A percentile compares a stretch with the other conserved stretches of the same genome.
Conservation (phyloP, 2,797 vertebrate genomes). For the Paguma larvata region DNA sequence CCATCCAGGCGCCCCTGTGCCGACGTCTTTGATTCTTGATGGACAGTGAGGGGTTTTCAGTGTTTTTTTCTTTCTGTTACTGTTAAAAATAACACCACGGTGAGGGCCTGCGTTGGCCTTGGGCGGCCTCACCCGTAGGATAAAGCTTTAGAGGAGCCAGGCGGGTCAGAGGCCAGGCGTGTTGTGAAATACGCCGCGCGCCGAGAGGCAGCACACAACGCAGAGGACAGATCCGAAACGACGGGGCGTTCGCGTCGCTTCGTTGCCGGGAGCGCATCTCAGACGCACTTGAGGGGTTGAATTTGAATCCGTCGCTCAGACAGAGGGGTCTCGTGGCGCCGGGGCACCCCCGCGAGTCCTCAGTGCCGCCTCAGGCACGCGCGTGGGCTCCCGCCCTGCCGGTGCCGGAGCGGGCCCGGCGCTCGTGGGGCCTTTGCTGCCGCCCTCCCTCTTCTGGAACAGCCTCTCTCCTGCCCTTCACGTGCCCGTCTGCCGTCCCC, state of each 20-base stretch:
- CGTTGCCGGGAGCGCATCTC: neutral
- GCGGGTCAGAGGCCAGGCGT: neutral
- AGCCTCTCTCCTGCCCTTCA: neutral
- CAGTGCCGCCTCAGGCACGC: neutral
- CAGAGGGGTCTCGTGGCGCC: neutral
- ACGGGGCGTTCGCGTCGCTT: accelerated
- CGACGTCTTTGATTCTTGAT: neutral
- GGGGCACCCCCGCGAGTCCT: neutral
- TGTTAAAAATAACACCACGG: neutral
- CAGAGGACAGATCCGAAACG: neutral
- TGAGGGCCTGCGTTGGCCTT: neutral
- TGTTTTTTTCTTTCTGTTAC: neutral
- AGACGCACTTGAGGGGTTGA: neutral
- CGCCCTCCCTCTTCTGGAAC: neutral
- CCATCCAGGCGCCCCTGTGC: no score
- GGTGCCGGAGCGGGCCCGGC: neutral
- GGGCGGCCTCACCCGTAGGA: neutral
- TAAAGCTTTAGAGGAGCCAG: neutral
- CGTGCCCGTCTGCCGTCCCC: neutral
- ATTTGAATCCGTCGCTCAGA: neutral
- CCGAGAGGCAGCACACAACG: neutral
- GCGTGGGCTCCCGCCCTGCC: neutral
- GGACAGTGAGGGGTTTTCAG: neutral
- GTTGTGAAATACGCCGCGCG: neutral
- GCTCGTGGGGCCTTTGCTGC: neutral